These are phyloP conservation scores for Poecilia gillii DNA, from an alignment of 2,797 vertebrate species.

Conservation along the genomic window DNA sequence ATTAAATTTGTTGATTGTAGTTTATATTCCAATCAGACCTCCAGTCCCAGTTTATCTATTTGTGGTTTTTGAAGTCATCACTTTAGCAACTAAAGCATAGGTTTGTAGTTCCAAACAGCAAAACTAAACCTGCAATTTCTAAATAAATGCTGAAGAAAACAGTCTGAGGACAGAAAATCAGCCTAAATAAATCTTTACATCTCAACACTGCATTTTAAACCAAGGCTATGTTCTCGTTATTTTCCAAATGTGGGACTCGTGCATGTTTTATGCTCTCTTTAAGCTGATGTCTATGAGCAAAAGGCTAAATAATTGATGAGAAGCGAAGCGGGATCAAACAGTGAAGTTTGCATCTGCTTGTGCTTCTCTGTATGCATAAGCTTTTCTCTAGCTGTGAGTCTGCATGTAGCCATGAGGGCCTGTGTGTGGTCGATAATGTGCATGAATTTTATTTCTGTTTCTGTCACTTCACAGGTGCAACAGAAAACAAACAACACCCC, in stretches of 20 bases:
- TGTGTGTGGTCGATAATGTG: conserved; percentile 21
- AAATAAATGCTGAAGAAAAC: conserved; percentile 16
- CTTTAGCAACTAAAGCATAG: neutral
- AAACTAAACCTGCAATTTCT: conserved; percentile 30
- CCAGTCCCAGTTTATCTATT: neutral
- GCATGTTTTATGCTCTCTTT: conserved; percentile 78
- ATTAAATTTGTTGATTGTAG: neutral
- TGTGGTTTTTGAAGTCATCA: neutral
- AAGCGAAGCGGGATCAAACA: conserved; percentile 77
- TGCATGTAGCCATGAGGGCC: conserved; percentile 3
- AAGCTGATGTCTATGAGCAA: conserved; percentile 76
- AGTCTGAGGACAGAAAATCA: conserved; percentile 36
- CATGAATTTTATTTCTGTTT: conserved; percentile 12
- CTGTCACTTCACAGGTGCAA: neutral
- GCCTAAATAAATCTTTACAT: conserved; percentile 71
- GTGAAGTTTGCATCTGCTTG: conserved; percentile 71
- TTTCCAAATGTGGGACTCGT: conserved; percentile 74
- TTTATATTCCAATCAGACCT: neutral
- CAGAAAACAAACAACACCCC: neutral
- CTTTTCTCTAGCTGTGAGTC: conserved; percentile 39
- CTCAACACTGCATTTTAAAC: conserved; percentile 66
- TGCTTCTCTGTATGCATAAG: conserved; percentile 61
- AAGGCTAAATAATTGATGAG: conserved; percentile 82
- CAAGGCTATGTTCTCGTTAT: conserved; percentile 70
- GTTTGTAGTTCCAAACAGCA: conserved; percentile 7